These are phyloP conservation scores for Entomobrya proxima DNA, from an alignment of 2,888 invertebrate genomes.

Conservation along the genomic window DNA sequence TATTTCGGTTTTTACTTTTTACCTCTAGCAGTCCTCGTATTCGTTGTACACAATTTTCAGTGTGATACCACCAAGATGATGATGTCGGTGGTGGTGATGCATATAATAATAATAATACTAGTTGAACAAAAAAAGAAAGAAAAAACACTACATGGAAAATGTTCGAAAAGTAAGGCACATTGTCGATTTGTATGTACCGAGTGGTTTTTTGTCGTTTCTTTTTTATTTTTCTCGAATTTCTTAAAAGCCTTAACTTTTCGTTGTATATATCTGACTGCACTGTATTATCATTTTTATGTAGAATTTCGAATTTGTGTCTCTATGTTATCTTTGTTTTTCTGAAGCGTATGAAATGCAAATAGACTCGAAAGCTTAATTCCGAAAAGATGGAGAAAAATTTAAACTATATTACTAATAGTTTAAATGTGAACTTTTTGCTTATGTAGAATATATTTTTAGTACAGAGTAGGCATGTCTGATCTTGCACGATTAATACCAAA, in stretches of 20 bases:
- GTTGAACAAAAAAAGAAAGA: conserved; percentile 12
- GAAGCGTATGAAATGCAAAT: too few relatives aligned
- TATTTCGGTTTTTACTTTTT: conserved; percentile 50
- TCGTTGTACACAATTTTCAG: too few relatives aligned
- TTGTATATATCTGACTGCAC: conserved; percentile 41
- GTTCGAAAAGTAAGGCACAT: background rate
- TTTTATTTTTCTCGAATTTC: conserved; percentile 20
- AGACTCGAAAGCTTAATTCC: too few relatives aligned
- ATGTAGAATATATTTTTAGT: too few relatives aligned
- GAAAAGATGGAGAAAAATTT: too few relatives aligned
- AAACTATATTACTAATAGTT: too few relatives aligned
- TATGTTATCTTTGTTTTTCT: background rate
- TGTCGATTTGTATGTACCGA: background rate
- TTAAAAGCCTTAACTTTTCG: conserved; percentile 51
- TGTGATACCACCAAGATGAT: conserved; percentile 26
- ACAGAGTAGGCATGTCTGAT: too few relatives aligned
- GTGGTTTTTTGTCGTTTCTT: conserved; percentile 25
- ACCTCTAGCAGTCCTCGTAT: background rate
- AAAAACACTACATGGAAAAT: background rate
- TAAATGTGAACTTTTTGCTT: too few relatives aligned
- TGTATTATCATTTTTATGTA: conserved; percentile 48
- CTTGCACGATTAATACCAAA: too few relatives aligned
- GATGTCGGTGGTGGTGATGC: conserved; percentile 14
- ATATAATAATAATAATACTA: conserved; percentile 33
- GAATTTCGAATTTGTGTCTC: conserved; percentile 22